These are phyloP conservation scores for Calonectris borealis DNA, from an alignment of 2,113 vertebrate species.

Conservation along the genomic window DNA sequence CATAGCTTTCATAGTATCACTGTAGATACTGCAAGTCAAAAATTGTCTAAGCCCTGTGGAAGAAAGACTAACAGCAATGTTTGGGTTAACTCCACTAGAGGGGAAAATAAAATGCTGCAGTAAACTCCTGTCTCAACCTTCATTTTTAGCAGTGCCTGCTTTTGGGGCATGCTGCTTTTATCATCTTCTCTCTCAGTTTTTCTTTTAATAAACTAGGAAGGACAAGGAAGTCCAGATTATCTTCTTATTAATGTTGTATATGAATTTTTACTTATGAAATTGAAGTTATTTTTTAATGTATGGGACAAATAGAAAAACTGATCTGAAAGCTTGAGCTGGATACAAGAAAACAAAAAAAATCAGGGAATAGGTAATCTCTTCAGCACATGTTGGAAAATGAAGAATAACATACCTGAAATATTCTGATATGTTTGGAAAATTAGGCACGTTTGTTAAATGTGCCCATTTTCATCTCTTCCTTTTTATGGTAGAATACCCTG, in stretches of 20 bases:
- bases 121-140: background rate
- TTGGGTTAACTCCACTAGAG: background rate
- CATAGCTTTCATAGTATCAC: background rate
- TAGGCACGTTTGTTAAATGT: background rate
- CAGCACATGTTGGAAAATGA: background rate
- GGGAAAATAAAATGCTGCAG: background rate
- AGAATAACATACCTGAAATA: background rate
- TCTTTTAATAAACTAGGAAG: background rate
- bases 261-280: background rate
- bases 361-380: background rate
- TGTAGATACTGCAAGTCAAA: slow-evolving; percentile 8
- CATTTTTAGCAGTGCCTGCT: background rate
- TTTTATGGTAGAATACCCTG: background rate
- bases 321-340: background rate
- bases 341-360: background rate
- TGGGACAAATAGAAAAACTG: background rate
- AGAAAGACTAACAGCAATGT: background rate
- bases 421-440: background rate
- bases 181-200: background rate
- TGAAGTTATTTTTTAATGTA: background rate
- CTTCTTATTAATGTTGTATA: background rate
- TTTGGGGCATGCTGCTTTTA: background rate
- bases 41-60: background rate
- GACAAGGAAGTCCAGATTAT: background rate
- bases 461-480: background rate